Evolutionary conservation across 2,113 vertebrate species (phyloP).

Genomic region (Pituophis catenifer): DNA sequence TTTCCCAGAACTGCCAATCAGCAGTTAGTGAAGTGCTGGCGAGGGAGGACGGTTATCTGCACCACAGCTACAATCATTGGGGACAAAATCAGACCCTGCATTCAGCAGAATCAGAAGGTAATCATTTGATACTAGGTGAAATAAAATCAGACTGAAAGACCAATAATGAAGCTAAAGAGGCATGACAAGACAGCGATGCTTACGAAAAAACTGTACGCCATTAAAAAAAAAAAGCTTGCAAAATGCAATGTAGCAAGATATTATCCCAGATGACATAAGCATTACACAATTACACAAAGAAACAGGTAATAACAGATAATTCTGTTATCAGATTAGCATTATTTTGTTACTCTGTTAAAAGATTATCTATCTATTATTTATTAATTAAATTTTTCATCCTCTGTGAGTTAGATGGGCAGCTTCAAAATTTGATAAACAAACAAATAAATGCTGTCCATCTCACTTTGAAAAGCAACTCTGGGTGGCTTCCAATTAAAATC

Average conservation of each 20-base stretch:
- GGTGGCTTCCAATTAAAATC: background rate
- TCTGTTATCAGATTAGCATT: background rate
- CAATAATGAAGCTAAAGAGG: background rate
- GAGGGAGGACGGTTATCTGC: background rate
- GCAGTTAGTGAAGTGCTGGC: background rate
- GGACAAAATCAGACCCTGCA: background rate
- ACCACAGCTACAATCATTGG: background rate
- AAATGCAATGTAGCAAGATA: background rate
- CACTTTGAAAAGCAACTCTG: background rate
- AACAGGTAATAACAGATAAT: background rate
- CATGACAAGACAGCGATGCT: background rate
- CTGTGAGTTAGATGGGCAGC: background rate
- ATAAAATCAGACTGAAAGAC: background rate
- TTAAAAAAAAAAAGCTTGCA: background rate
- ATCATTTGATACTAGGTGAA: background rate
- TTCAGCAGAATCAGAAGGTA: background rate
- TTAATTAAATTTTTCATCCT: background rate
- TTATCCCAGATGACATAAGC: background rate
- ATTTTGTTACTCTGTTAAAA: background rate
- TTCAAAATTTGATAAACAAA: background rate
- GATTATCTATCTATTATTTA: background rate
- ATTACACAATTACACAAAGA: background rate
- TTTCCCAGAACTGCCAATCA: background rate
- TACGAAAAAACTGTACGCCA: background rate
- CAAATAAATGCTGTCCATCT: background rate